These are phyloP conservation scores for Caenorhabditis inopinata DNA, from an alignment of 1,140 invertebrate genomes.

Conservation along the genomic window DNA sequence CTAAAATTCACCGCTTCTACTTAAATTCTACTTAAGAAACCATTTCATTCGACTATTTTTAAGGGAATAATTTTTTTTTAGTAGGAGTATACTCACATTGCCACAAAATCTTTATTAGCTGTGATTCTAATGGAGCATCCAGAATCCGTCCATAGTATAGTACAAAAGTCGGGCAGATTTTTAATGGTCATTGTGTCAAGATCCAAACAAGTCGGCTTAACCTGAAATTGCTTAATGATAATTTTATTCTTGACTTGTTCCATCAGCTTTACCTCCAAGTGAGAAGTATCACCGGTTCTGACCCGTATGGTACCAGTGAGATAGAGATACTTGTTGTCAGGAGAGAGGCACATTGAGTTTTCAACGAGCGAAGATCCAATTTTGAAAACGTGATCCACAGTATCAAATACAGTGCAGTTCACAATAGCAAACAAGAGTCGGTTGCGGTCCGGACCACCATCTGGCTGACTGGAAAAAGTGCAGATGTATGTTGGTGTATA, in stretches of 20 bases:
- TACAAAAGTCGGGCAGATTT: not conserved
- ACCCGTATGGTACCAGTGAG: not conserved
- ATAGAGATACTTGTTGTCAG: not conserved
- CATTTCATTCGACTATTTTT: not conserved
- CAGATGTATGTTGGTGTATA: too few species aligned
- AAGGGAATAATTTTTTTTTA: not conserved
- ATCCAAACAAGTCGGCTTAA: conserved; percentile 1
- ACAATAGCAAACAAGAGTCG: not conserved
- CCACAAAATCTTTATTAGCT: not conserved
- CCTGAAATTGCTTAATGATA: not conserved
- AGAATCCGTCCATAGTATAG: not conserved
- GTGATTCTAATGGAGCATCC: not conserved
- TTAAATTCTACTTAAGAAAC: too few species aligned
- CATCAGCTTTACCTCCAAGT: too few species aligned
- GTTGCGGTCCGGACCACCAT: not conserved
- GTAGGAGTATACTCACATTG: not conserved
- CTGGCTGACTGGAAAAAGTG: not conserved
- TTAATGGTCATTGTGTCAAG: not conserved
- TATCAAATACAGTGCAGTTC: not conserved
- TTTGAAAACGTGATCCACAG: not conserved
- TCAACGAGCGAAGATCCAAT: not conserved
- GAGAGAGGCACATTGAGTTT: not conserved
- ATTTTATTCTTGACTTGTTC: too few species aligned
- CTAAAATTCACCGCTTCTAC: too few species aligned
- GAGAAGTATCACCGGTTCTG: too few species aligned